A percentile compares a stretch with the other conserved stretches of the same genome.
Evolutionary conservation across 1,140 invertebrate species (phyloP).

Genomic region (Belonocnema kinseyi): DNA sequence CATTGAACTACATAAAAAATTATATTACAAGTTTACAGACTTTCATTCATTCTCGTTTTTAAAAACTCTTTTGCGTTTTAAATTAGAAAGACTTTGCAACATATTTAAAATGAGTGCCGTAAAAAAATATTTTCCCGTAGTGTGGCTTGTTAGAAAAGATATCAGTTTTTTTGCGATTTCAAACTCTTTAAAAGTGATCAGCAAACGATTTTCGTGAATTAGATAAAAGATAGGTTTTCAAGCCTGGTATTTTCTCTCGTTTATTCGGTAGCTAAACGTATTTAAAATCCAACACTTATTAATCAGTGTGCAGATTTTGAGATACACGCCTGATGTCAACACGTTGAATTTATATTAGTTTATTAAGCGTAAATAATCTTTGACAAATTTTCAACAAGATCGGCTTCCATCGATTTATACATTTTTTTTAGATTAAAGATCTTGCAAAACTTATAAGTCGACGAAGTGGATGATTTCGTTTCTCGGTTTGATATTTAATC

Average conservation of each 20-base stretch:
- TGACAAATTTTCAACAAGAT: constrained; percentile 20
- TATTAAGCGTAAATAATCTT: constrained; percentile 9
- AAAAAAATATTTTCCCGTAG: too few relatives aligned
- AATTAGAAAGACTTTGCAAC: too few relatives aligned
- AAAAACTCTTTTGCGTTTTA: not conserved
- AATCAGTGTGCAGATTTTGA: constrained; percentile 17
- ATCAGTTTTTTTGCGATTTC: not conserved
- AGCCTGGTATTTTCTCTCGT: not conserved
- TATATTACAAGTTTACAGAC: constrained; percentile 3
- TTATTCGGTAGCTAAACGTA: not conserved
- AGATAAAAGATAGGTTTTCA: not conserved
- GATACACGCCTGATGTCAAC: constrained; percentile 7
- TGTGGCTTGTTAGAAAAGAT: too few relatives aligned
- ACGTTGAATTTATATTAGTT: not conserved
- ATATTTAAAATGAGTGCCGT: too few relatives aligned
- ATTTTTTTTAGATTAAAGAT: too few relatives aligned
- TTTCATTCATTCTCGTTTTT: not conserved
- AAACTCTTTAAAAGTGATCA: not conserved
- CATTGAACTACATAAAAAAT: not conserved
- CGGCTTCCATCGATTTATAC: not conserved
- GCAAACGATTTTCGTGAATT: constrained; percentile 8
- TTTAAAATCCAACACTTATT: constrained; percentile 28
- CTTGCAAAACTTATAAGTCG: too few relatives aligned
- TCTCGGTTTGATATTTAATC: too few relatives aligned
- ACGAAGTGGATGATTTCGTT: too few relatives aligned